phyloP scores from a whole-genome alignment of 2,797 vertebrate species.

The Bradypus variegatus region DNA sequence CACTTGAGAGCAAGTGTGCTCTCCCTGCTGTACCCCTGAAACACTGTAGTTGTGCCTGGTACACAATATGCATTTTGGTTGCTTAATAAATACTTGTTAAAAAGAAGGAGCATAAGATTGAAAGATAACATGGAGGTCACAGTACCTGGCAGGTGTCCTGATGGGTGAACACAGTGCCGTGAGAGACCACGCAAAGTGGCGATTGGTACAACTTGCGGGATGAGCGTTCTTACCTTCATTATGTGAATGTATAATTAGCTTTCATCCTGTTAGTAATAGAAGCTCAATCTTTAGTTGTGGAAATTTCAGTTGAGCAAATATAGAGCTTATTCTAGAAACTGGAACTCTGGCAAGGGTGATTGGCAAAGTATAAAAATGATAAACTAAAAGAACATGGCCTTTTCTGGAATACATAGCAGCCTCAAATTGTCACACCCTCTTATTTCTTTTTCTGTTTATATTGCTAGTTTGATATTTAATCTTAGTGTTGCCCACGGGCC shows the following conservation, averaged over 20 bases:
- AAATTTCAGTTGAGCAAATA: too few species aligned
- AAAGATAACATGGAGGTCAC: background rate
- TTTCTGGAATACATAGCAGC: too few species aligned
- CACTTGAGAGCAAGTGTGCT: background rate
- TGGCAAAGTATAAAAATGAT: too few species aligned
- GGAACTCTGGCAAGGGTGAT: too few species aligned
- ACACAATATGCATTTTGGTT: background rate
- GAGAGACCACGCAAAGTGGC: background rate
- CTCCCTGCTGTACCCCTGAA: background rate
- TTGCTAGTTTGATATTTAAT: too few species aligned
- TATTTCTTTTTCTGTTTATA: too few species aligned
- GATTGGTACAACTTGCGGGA: background rate
- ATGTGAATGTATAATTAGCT: constrained; percentile 10
- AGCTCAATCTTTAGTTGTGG: too few species aligned
- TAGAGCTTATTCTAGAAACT: too few species aligned
- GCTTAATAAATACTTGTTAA: background rate
- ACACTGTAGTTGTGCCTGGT: background rate
- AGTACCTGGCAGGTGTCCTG: background rate
- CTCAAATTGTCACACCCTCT: too few species aligned
- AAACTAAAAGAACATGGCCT: too few species aligned
- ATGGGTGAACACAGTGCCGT: background rate
- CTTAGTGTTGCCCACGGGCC: too few species aligned
- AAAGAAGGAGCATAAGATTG: background rate
- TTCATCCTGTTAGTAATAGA: background rate
- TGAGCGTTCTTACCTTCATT: background rate